Evolutionary conservation across 2,888 invertebrate genomes (phyloP), one percentile per base, ranked within the genome.

Genomic region (Athalia circularis): DNA sequence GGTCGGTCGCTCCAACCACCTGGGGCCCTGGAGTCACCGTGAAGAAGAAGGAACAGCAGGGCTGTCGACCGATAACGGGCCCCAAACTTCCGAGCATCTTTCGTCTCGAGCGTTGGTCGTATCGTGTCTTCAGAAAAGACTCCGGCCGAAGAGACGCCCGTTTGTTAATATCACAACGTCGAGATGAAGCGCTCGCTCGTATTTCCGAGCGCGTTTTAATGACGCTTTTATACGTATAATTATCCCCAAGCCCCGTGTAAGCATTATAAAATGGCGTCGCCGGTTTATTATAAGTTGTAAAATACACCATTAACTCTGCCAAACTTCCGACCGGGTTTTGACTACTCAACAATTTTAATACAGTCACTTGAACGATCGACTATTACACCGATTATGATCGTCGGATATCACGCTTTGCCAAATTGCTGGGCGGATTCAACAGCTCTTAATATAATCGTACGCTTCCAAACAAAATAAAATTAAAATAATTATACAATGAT

Each of bases 11-110:
- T 45, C 15, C 61, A 75, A 75, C 75, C 75, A 75, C 75, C 75
- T 75, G 75, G 75, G 75, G 67, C 67, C 50, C 8, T 3, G 50
- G 50, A 47, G 47, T 47, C 61, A 52, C 72, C n/a, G 75, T 48
- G 59, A 59, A 61, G 72, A 47, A 72, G 29, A 13, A n/a, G 45
- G 57, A 9, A n/a, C 57, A 13, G 64, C 75, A 75, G 75, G 61
- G 62, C 75, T 75, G 75, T 75, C 75, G 75, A 75, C 75, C 75
- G 75, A 75, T 75, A 75, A 75, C 75, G 64, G 75, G 75, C 48
- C 75, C 75, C 75, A 62, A 75, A 75, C 75, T 72, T 72, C 72
- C 72, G 59, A 59, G 61, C 59, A 45, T 50, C 68, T 68, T 29
- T 29, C 29, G 29, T 29, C 29, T 29, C 29, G 29, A 68, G 68